Evolutionary conservation across 2,888 invertebrate species (phyloP).

Genomic region (Nomada hirtipes): DNA sequence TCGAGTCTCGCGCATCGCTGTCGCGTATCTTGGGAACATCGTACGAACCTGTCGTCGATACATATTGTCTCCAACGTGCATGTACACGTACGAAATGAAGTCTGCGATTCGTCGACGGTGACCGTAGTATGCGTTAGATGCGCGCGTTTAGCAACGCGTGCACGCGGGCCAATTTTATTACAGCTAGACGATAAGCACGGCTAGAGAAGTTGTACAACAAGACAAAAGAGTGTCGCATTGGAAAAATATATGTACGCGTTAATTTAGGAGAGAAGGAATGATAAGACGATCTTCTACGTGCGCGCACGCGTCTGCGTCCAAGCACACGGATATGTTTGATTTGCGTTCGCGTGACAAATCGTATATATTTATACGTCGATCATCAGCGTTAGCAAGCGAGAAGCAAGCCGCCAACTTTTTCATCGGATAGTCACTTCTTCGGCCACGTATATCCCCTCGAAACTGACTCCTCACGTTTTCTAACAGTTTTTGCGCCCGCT

Average conservation of each 20-base stretch:
- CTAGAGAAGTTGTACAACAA: constrained; percentile 46
- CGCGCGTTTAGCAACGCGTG: constrained; percentile 25
- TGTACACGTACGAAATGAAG: constrained; percentile 76
- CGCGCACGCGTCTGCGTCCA: constrained; percentile 67
- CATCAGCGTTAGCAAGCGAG: background rate
- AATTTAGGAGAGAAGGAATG: constrained; percentile 67
- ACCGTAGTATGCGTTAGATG: constrained; percentile 33
- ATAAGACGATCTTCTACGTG: constrained; percentile 70
- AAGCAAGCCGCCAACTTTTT: background rate
- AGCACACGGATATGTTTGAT: constrained; percentile 77
- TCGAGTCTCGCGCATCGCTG: constrained; percentile 19
- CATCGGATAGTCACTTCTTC: no score
- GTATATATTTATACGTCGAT: background rate
- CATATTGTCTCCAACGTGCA: constrained; percentile 79
- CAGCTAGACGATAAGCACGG: constrained; percentile 53
- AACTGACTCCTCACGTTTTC: background rate
- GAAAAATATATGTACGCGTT: constrained; percentile 82
- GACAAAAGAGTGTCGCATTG: constrained; percentile 76
- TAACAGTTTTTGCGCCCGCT: background rate
- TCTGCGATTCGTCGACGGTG: constrained; percentile 73
- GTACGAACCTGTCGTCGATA: constrained; percentile 55
- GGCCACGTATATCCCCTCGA: background rate
- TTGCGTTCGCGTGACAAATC: constrained; percentile 35
- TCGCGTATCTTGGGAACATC: constrained; percentile 28
- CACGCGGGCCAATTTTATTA: constrained; percentile 53